Base-by-base conservation (phyloP, 2,888 invertebrate species). In the Calliphora vomitoria region DNA sequence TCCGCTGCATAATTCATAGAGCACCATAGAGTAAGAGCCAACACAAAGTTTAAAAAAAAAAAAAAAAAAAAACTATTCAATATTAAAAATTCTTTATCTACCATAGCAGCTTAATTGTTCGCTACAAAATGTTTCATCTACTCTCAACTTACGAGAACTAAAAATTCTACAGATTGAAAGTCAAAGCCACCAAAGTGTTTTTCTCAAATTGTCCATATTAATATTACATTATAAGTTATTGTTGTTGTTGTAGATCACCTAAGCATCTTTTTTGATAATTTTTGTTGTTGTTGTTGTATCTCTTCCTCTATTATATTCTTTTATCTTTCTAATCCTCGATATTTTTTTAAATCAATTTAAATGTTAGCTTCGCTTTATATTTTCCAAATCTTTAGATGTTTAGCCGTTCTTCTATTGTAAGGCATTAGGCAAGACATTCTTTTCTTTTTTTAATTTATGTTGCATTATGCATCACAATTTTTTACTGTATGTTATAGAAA, bases 261-360 rank as follows among this genome's bases (percentile, higher is more conserved):
- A 11, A 25, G 11, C 2, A 20, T 35, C 35, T 71, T 71, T 68
- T 69, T 31, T 31, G 31, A n/a, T n/a, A n/a, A 31, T 31, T 5
- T 31, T 31, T 31, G 3, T 31, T 31, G 2, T 31, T 31, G 2
- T 31, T 31, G 3, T 50, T 80, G 20, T 38, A 62, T n/a, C 55
- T 74, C 11, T 44, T 25, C 35, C 55, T 44, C 25, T 20, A 47
- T 58, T 68, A 55, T 74, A 58, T 58, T 74, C 6, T 62, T 62
- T 35, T 2, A 25, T 31, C 31, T 55, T 47, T 83, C 18, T 64
- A 83, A 78, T 78, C 53, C 71, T 78, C 53, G 71, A 83, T 83
- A 53, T 64, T 64, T 83, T 62, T 64, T 83, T 83, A 71, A 78
- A 71, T 83, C 53, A 83, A 71, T 83, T 83, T 71, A 53, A 83